Evolutionary conservation across 2,797 vertebrate genomes (phyloP), one percentile per base, ranked within the genome.

Genomic region (Picus viridis): DNA sequence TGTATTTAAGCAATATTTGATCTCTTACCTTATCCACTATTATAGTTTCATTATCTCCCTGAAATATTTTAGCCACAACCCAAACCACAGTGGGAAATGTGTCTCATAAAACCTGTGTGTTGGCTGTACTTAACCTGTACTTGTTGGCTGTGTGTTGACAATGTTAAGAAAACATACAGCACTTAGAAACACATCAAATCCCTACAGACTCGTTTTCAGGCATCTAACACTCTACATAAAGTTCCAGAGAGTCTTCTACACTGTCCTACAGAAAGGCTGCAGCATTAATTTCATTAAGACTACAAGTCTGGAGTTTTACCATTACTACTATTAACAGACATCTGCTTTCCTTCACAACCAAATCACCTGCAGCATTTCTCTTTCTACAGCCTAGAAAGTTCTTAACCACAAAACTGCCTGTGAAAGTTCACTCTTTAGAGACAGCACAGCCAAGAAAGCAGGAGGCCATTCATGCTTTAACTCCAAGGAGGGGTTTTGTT

Each of bases 311-410:
- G 27, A 65, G 22, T n/a, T 75, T 62, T 23, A 90, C 10, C 18
- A 41, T 41, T 30, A 45, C 64, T 73, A 61, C 20, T 47, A 24
- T 26, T 59, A 62, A 15, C 27, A 78, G 14, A 70, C 5, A 7
- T 23, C 57, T n/a, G 16, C 8, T 72, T 80, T n/a, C 34, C 29
- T 43, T 64, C 51, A 69, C 15, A 72, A 72, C 4, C 62, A 36
- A 30, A 62, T 17, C 90, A 81, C 59, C 78, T 62, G 56, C 90
- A 78, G 72, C 27, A 9, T 54, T 87, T 90, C 72, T 27, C 79
- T 65, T 88, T 70, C 75, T 41, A 32, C 8, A 72, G 53, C 73
- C 90, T 83, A 92, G 86, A 96, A 96, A 89, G 86, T 85, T 93
- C 95, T 63, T 29, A 81, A 90, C 43, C 88, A 63, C 81, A 87